These are phyloP conservation scores for Andricus curvator DNA, from an alignment of 2,888 invertebrate genomes.

Conservation along the genomic window DNA sequence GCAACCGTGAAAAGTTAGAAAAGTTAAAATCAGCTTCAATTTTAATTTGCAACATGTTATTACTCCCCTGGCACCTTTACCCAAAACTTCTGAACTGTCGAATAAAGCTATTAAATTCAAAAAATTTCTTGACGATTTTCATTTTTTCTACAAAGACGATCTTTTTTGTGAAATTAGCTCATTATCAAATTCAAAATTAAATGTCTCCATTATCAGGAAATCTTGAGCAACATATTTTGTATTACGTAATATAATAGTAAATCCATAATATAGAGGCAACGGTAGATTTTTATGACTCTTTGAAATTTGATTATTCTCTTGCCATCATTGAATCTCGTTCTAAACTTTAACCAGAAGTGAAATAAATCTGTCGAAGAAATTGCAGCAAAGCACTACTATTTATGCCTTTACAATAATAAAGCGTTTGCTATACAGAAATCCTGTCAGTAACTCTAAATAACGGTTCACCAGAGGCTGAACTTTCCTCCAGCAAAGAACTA, in stretches of 20 bases:
- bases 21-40: not conserved
- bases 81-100: not conserved
- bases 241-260: not conserved
- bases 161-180: not conserved
- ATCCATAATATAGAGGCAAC: not conserved
- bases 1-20: constrained; percentile 12
- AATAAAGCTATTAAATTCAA: not conserved
- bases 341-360: not conserved
- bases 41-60: not conserved
- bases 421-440: constrained; percentile 23
- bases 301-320: not conserved
- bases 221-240: too few relatives aligned
- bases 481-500: constrained; percentile 32
- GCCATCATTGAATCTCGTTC: not conserved
- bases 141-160: not conserved
- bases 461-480: constrained; percentile 9
- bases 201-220: too few relatives aligned
- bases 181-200: not conserved
- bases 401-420: constrained; percentile 22
- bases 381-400: not conserved
- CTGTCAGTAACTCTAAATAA: constrained; percentile 18
- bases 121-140: not conserved
- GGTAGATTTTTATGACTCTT: not conserved
- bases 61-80: not conserved
- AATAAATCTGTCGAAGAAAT: constrained; percentile 22